phyloP scores from a whole-genome alignment of 2,113 vertebrate species.

The Eublepharis macularius region DNA sequence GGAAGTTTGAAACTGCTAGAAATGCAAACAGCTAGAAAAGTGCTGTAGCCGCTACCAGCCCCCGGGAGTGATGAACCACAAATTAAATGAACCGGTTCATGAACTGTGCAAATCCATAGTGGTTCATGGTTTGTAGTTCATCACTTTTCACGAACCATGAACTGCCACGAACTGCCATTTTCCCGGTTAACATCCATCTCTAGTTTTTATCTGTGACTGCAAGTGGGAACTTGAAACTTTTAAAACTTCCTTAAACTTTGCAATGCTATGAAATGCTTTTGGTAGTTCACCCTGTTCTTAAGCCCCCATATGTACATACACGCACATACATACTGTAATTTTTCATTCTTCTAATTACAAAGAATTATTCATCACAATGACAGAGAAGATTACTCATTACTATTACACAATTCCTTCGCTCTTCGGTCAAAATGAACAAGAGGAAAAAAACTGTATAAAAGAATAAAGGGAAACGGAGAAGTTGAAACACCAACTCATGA shows the following conservation, averaged over 20 bases:
- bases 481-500: constrained; percentile 40
- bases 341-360: constrained; percentile 63
- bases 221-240: neutral
- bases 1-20: too few relatives aligned
- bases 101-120: too few relatives aligned
- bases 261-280: constrained; percentile 34
- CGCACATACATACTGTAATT: constrained; percentile 42
- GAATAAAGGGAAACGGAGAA: neutral
- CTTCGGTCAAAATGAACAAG: constrained; percentile 33
- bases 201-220: too few relatives aligned
- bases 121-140: too few relatives aligned
- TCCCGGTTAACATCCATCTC: too few relatives aligned
- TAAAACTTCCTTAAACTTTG: constrained; percentile 53
- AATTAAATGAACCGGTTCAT: too few relatives aligned
- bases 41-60: too few relatives aligned
- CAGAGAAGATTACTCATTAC: constrained; percentile 63
- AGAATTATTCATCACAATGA: constrained; percentile 62
- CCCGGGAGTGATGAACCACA: too few relatives aligned
- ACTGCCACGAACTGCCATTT: too few relatives aligned
- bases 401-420: constrained; percentile 52
- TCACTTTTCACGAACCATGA: too few relatives aligned
- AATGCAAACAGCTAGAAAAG: too few relatives aligned
- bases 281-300: constrained; percentile 38
- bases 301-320: constrained; percentile 28
- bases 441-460: constrained; percentile 22